phyloP scores from a whole-genome alignment of 2,113 vertebrate species.

The Muntiacus muntjak region DNA sequence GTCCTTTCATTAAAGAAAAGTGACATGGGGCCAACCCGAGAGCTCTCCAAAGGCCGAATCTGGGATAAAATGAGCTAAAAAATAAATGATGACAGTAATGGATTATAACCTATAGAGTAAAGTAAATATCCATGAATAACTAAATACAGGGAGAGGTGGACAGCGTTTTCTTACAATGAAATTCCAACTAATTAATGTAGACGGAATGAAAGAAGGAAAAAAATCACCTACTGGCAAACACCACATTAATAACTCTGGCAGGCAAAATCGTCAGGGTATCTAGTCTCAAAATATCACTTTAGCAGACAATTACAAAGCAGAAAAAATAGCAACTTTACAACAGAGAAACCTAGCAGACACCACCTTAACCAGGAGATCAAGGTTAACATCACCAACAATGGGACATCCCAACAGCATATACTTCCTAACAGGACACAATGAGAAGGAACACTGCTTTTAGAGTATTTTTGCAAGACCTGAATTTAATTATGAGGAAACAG shows the following conservation, averaged over 20 bases:
- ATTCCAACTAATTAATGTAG: not conserved
- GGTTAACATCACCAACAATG: not conserved
- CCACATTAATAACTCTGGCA: not conserved
- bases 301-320: not conserved
- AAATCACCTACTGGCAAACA: not conserved
- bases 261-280: not conserved
- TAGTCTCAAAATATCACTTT: not conserved
- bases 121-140: not conserved
- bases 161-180: not conserved
- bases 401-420: not conserved
- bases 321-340: not conserved
- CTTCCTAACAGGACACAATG: not conserved
- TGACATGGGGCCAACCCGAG: not conserved
- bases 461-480: not conserved
- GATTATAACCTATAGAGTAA: not conserved
- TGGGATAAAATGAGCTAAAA: not conserved
- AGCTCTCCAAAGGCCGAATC: slow-evolving; percentile 19
- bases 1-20: slow-evolving; percentile 32
- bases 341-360: not conserved
- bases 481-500: not conserved
- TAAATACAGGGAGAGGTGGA: not conserved
- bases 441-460: not conserved
- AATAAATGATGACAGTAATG: not conserved
- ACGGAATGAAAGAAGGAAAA: not conserved
- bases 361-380: not conserved